A percentile compares a stretch with the other conserved stretches of the same genome.
Evolutionary conservation across 1,140 invertebrate genomes (phyloP).

Genomic region (Drosophila seguyi): DNA sequence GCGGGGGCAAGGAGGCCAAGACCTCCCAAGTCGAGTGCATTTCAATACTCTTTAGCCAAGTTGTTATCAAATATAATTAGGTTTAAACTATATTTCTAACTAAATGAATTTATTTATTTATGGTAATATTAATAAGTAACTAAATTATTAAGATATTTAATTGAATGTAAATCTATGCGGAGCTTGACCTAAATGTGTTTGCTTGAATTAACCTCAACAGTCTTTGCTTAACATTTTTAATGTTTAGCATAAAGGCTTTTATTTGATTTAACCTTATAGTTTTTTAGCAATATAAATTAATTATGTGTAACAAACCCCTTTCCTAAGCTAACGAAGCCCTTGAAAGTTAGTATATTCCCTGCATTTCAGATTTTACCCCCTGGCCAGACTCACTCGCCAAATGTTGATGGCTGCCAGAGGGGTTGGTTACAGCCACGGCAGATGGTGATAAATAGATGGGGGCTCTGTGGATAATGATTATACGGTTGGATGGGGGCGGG

Average conservation of each 20-base stretch:
- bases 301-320: background rate
- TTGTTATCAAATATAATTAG: background rate
- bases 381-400: constrained; percentile 32
- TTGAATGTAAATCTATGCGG: fast-evolving
- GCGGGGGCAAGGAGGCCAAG: constrained; percentile 22
- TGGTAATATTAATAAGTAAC: background rate
- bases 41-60: constrained; percentile 8
- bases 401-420: constrained; percentile 36
- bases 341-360: background rate
- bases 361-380: constrained; percentile 14
- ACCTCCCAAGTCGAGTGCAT: constrained; percentile 21
- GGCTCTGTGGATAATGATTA: constrained; percentile 60
- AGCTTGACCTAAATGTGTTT: background rate
- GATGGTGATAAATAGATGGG: constrained; percentile 15
- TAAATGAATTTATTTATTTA: background rate
- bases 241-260: background rate
- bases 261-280: no score
- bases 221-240: no score
- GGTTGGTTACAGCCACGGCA: constrained; percentile 5
- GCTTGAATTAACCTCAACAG: background rate
- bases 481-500: background rate
- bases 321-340: background rate
- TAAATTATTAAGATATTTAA: background rate
- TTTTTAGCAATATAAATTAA: background rate
- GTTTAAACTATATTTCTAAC: no score